phyloP scores from a whole-genome alignment of 1,140 invertebrate genomes.

The Hydropsyche tenuis region DNA sequence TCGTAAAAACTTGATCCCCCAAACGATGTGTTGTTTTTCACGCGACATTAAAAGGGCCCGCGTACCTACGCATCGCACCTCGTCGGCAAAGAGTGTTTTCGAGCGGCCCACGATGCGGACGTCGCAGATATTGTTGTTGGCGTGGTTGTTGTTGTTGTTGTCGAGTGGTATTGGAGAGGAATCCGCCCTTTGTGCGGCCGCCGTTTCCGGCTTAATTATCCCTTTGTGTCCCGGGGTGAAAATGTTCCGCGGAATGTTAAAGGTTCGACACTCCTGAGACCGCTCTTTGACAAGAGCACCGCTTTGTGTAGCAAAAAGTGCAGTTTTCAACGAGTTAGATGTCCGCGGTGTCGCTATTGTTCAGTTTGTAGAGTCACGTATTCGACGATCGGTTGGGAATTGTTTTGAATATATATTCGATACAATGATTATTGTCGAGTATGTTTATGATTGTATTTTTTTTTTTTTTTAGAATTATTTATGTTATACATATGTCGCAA shows the following conservation, averaged over 20 bases:
- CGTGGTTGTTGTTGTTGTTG: conserved; percentile 34
- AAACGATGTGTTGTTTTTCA: conserved; percentile 17
- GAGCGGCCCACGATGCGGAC: not conserved
- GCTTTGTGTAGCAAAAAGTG: not conserved
- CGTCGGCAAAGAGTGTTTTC: not conserved
- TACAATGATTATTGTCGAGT: no score
- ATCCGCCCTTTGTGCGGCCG: conserved; percentile 46
- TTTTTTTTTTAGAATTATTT: no score
- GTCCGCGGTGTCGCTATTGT: no score
- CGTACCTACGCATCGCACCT: not conserved
- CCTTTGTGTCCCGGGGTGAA: conserved; percentile 40
- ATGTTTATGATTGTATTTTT: no score
- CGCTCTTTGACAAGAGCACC: not conserved
- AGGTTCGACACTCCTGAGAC: not conserved
- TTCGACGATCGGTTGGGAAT: no score
- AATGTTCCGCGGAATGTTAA: not conserved
- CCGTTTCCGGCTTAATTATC: conserved; percentile 50
- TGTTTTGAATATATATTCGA: no score
- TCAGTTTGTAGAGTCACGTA: no score
- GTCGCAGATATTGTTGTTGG: not conserved
- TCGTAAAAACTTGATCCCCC: conserved; percentile 14
- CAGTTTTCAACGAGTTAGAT: no score
- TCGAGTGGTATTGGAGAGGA: conserved; percentile 32
- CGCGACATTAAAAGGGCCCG: not conserved
- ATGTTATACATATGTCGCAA: no score